These are phyloP conservation scores for Hippocampus barbouri DNA, from an alignment of 2,113 vertebrate species.

Conservation along the genomic window DNA sequence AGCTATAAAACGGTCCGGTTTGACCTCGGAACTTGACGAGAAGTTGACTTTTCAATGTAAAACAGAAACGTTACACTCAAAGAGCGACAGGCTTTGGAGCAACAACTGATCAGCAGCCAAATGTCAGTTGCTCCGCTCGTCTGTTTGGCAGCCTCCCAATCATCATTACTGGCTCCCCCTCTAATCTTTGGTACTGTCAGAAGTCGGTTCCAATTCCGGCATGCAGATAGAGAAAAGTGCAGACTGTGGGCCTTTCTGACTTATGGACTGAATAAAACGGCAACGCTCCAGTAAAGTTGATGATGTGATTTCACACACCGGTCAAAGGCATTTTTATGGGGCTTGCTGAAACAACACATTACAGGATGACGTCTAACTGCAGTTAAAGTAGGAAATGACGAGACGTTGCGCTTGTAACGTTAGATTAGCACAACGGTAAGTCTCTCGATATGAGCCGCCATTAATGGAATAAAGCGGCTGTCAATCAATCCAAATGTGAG, in stretches of 20 bases:
- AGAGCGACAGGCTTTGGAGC: not conserved
- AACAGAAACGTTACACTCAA: conserved; percentile 11
- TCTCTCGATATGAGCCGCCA: not conserved
- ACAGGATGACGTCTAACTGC: not conserved
- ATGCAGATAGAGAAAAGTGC: not conserved
- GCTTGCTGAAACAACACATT: conserved; percentile 4
- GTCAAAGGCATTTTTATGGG: conserved; percentile 5
- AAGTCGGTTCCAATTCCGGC: conserved; percentile 9
- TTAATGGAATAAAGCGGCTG: not conserved
- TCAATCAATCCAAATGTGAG: not conserved
- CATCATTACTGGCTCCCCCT: not conserved
- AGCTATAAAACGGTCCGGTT: not conserved
- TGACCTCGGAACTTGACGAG: not conserved
- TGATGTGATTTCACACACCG: conserved; percentile 7
- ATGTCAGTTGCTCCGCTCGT: not conserved
- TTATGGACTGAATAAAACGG: conserved; percentile 8
- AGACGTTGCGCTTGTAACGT: not conserved
- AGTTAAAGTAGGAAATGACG: conserved; percentile 1
- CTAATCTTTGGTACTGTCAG: conserved; percentile 10
- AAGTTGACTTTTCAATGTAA: not conserved
- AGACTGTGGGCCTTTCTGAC: not conserved
- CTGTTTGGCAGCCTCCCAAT: conserved; percentile 18
- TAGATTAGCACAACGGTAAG: not conserved
- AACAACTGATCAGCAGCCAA: conserved; percentile 5
- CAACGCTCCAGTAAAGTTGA: conserved; percentile 9